Conservation (phyloP, 2,113 vertebrate genomes). For the Chionis minor region DNA sequence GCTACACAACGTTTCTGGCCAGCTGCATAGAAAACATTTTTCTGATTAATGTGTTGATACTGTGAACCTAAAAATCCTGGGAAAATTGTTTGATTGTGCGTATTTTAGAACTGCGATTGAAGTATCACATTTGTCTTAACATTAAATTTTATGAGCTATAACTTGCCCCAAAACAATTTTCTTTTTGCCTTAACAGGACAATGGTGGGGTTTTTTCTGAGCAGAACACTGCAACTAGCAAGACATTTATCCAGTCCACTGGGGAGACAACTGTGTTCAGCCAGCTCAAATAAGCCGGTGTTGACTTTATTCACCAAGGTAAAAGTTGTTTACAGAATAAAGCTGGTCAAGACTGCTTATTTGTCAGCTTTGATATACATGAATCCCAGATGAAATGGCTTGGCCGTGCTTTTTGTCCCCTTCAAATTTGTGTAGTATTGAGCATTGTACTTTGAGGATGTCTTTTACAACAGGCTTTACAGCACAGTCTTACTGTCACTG, state of each 20-base stretch:
- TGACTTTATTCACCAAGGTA: conserved; percentile 91
- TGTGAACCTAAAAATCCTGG: not conserved
- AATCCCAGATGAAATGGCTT: not conserved
- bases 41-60: not conserved
- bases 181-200: conserved; percentile 63
- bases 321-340: not conserved
- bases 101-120: not conserved
- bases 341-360: not conserved
- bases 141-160: not conserved
- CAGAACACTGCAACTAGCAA: conserved; percentile 46
- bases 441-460: not conserved
- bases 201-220: conserved; percentile 67
- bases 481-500: not conserved
- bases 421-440: not conserved
- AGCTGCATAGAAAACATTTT: not conserved
- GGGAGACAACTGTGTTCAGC: conserved; percentile 52
- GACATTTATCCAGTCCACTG: conserved; percentile 19
- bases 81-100: not conserved
- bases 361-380: not conserved
- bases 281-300: conserved; percentile 65
- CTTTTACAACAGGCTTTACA: not conserved
- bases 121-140: not conserved
- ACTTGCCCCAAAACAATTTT: not conserved
- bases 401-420: not conserved
- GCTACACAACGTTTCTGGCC: not conserved